Conservation (phyloP, 2,113 vertebrate genomes). For the Siniperca knerii region DNA sequence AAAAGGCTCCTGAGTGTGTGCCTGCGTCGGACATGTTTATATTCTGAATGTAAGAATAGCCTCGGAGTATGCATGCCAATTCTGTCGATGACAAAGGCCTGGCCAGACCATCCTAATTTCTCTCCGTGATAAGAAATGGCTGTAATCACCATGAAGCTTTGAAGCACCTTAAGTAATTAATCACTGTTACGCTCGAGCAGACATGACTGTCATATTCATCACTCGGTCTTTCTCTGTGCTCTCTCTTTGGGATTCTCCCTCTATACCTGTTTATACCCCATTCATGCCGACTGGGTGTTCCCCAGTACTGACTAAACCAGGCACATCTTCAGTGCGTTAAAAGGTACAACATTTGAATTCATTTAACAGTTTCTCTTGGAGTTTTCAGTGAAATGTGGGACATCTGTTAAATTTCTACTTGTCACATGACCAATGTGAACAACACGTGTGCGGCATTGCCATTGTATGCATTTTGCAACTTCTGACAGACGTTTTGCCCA, state of each 20-base stretch:
- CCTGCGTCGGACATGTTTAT: slow-evolving; percentile 10
- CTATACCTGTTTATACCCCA: neutral
- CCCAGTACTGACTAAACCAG: neutral
- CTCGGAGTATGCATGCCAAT: slow-evolving; percentile 45
- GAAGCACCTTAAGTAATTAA: slow-evolving; percentile 62
- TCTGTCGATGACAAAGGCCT: slow-evolving; percentile 52
- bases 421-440: neutral
- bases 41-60: slow-evolving; percentile 29
- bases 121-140: slow-evolving; percentile 47
- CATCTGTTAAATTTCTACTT: neutral
- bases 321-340: neutral
- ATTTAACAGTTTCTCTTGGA: too few relatives aligned
- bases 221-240: slow-evolving; percentile 1
- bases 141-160: slow-evolving; percentile 57
- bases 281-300: neutral
- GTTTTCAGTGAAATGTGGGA: neutral
- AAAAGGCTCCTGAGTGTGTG: neutral
- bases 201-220: slow-evolving; percentile 57
- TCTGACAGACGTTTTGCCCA: neutral
- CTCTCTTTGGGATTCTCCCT: slow-evolving; percentile 12
- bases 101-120: slow-evolving; percentile 32
- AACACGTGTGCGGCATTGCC: neutral
- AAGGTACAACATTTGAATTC: neutral
- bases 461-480: neutral
- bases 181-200: slow-evolving; percentile 42